Evolutionary conservation across 1,140 invertebrate genomes (phyloP), one percentile per base, ranked within the genome.

Genomic region (Andrena cerasifolii): DNA sequence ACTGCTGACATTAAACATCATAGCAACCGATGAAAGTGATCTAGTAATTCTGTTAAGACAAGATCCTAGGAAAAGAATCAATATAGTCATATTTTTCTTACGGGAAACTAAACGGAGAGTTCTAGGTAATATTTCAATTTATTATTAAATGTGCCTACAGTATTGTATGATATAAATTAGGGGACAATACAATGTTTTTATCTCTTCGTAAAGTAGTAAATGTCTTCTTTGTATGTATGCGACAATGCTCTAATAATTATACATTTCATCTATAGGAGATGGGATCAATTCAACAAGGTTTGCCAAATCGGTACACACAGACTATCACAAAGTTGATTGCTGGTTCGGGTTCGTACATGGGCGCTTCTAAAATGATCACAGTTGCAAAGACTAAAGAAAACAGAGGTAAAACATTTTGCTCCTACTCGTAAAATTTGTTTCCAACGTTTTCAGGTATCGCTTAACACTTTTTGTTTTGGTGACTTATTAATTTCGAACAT

Each of bases 251-350:
- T 80, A 85, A 65, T 86, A 80, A 80, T 86, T 83, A 80, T 77
- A 83, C 73, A 78, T 45, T 80, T 56, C 70, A 80, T 40, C 74
- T 84, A 79, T 74, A 73, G 45, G 68, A 73, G 73, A 75, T 74
- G 65, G 82, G 74, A 85, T 80, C 78, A 85, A 73, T 84, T 81
- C 71, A 84, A 85, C 78, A 70, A 77, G 81, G 70, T 83, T 83
- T 65, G 79, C 78, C 84, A 81, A 74, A 90, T 87, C 79, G 56
- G n/a, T n/a, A 79, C 86, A 88, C 83, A 84, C 79, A 84, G 85
- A 87, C 90, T 92, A 92, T 91, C 90, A 91, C 90, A 91, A 91
- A 88, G 82, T 91, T 90, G 86, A 91, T 91, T 90, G 89, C 89
- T 89, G 88, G 85, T 87, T 86, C 82, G 74, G 79, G 82, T 86